Evolutionary conservation across 2,888 invertebrate genomes (phyloP).

Genomic region (Reticulitermes lucifugus): DNA sequence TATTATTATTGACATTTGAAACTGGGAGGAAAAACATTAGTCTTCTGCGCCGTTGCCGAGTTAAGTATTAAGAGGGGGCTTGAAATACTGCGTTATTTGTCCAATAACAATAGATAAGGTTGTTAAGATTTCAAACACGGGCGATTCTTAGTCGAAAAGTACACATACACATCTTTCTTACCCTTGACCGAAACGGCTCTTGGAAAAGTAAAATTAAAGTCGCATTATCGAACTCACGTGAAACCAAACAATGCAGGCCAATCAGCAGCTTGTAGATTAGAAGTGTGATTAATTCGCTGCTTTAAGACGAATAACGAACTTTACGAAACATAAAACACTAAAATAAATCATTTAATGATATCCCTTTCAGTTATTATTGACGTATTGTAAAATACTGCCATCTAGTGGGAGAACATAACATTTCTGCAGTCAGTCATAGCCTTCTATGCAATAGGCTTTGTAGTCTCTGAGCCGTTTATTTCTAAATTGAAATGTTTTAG

Average conservation of each 20-base stretch:
- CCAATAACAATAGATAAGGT: too few species aligned
- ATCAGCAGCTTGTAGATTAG: neutral
- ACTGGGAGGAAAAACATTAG: too few species aligned
- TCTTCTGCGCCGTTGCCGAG: too few species aligned
- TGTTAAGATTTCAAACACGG: neutral
- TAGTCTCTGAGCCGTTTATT: too few species aligned
- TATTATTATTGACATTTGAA: too few species aligned
- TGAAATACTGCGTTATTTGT: too few species aligned
- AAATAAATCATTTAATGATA: conserved; percentile 29
- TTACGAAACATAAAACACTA: conserved; percentile 36
- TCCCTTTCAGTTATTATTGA: conserved; percentile 51
- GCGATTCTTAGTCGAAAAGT: neutral
- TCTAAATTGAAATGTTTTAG: too few species aligned
- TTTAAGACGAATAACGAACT: neutral
- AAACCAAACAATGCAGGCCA: neutral
- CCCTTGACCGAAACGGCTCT: neutral
- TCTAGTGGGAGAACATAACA: conserved; percentile 36
- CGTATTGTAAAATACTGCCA: conserved; percentile 50
- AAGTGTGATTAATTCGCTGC: neutral
- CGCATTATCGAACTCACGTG: neutral
- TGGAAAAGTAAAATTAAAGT: neutral
- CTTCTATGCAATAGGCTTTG: neutral
- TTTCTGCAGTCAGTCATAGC: neutral
- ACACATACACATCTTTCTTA: conserved; percentile 21
- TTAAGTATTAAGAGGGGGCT: too few species aligned